Conservation (phyloP, 1,140 invertebrate species). For the Acromyrmex echinatior region DNA sequence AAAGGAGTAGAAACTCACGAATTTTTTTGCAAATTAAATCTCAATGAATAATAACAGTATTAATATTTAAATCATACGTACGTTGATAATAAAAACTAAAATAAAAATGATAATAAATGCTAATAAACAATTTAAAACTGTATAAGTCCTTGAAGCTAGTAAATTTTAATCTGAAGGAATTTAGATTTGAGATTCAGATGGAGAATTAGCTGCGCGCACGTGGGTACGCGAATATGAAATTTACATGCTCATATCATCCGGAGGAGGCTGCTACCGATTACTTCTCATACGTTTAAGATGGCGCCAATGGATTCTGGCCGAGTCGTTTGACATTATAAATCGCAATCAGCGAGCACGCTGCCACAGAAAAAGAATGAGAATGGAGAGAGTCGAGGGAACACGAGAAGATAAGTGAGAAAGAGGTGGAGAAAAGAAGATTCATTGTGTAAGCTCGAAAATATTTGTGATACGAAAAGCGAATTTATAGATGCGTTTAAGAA, state of each 20-base stretch:
- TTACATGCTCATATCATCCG: constrained; percentile 38
- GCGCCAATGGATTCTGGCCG: constrained; percentile 71
- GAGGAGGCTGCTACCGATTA: constrained; percentile 36
- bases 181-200: neutral
- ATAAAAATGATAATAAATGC: neutral
- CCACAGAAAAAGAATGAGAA: constrained; percentile 52
- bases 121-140: neutral
- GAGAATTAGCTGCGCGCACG: neutral
- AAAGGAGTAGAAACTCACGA: neutral
- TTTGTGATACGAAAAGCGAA: constrained; percentile 10
- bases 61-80: neutral
- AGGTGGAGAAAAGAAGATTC: constrained; percentile 44
- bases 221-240: constrained; percentile 42
- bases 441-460: constrained; percentile 29
- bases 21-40: neutral
- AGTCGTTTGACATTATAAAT: constrained; percentile 79
- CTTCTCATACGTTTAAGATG: constrained; percentile 37
- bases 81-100: neutral
- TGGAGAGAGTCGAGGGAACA: constrained; percentile 25
- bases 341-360: constrained; percentile 78
- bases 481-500: constrained; percentile 17
- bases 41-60: neutral
- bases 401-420: constrained; percentile 68
- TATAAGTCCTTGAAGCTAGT: neutral
- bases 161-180: neutral